Evolutionary conservation across 2,113 vertebrate genomes (phyloP), one percentile per base, ranked within the genome.

Genomic region (Bujurquina vittata): DNA sequence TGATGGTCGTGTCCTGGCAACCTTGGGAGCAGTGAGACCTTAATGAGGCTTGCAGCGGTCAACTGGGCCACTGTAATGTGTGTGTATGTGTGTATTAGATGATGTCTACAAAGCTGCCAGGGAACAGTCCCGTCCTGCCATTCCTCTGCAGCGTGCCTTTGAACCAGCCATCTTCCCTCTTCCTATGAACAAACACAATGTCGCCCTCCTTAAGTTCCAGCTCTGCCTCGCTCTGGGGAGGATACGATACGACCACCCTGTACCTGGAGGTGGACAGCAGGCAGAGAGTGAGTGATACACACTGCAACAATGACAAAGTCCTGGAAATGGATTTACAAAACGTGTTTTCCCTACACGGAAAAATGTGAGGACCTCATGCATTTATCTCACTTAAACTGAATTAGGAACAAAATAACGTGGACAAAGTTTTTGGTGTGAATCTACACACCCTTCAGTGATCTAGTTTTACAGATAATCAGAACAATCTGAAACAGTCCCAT

Each of bases 151-250:
- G 96, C 0, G 98, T 99, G 88, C 98, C 98, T 96, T 99, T 99
- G 94, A 99, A 99, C 98, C 98, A 99, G 94, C 98, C 98, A 26
- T 99, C 98, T 84, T 99, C 98, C 2, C 98, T 93, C 75, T 99
- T 99, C 89, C 97, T 97, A 95, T 99, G 98, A 26, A 99, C 98
- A 65, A 99, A 99, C 90, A 99, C 98, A 63, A 99, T 96, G 92
- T 99, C 98, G n/a, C 98, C 98, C 94, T 99, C 98, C 93, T 99
- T 99, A 26, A 99, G 97, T 91, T 99, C 98, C 91, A 99, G 97
- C 94, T 99, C 98, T 1, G 98, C 98, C 94, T 99, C 98, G 1
- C 98, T 99, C 94, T 99, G 98, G 10, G 98, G 98, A 84, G 98
- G 98, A 84, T 99, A 99, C 10, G 98, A 98, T 17, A 99, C 98